Evolutionary conservation across 2,888 invertebrate genomes (phyloP).

Genomic region (Muschampia plurimacula): DNA sequence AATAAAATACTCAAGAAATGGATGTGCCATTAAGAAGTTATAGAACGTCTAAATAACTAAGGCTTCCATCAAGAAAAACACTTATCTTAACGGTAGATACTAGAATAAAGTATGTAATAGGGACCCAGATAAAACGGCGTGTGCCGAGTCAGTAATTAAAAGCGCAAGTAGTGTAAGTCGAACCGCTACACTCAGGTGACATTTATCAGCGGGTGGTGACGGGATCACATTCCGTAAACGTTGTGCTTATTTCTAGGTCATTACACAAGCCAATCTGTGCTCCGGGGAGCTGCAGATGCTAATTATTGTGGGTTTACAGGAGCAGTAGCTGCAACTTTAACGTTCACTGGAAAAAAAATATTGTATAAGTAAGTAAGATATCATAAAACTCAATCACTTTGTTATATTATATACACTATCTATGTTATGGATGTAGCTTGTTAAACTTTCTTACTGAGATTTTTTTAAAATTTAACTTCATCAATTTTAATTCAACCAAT

Average conservation of each 20-base stretch:
- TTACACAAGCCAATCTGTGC: background rate
- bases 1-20: background rate
- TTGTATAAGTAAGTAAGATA: no score
- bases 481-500: no score
- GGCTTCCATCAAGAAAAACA: background rate
- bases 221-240: slow-evolving; percentile 58
- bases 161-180: slow-evolving; percentile 75
- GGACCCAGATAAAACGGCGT: slow-evolving; percentile 35
- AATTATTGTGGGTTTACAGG: background rate
- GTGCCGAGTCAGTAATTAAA: slow-evolving; percentile 64
- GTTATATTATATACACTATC: no score
- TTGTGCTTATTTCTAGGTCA: slow-evolving; percentile 48
- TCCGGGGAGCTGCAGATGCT: background rate
- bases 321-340: background rate
- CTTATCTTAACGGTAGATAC: slow-evolving; percentile 5
- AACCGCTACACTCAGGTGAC: slow-evolving; percentile 74
- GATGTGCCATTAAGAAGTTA: background rate
- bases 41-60: background rate
- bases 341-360: no score
- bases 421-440: no score
- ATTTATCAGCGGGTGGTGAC: slow-evolving; percentile 69
- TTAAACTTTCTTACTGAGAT: no score
- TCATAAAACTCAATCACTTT: no score
- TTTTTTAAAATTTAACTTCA: no score
- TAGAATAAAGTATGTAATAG: slow-evolving; percentile 2